Conservation (phyloP, 1,140 invertebrate genomes). For the Scaptomyza graminum region DNA sequence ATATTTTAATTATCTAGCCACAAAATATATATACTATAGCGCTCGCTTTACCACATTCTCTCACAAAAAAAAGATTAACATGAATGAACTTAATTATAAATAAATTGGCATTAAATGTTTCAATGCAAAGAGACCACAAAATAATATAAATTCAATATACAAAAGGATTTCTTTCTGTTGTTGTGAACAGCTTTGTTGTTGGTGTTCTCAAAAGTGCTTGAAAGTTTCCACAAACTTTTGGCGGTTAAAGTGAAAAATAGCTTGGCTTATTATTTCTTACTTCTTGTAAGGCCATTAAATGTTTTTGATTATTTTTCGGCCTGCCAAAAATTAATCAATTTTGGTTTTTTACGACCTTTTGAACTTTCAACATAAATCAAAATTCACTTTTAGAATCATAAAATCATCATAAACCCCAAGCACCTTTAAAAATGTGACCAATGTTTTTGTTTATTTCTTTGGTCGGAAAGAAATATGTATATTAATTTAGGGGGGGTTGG, state of each 20-base stretch:
- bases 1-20: too few species aligned
- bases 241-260: constrained; percentile 17
- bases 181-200: too few species aligned
- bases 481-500: too few species aligned
- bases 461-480: too few species aligned
- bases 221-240: too few species aligned
- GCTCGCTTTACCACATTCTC: too few species aligned
- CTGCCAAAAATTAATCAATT: constrained; percentile 63
- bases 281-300: constrained; percentile 27
- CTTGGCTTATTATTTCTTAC: constrained; percentile 7
- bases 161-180: too few species aligned
- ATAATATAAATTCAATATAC: too few species aligned
- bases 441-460: constrained; percentile 8
- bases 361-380: constrained; percentile 35
- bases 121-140: not conserved
- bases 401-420: constrained; percentile 41
- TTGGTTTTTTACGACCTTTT: constrained; percentile 36
- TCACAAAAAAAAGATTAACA: constrained; percentile 1
- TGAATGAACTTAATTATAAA: constrained; percentile 1
- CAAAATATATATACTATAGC: too few species aligned
- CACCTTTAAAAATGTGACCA: constrained; percentile 20
- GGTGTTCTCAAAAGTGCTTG: too few species aligned
- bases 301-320: constrained; percentile 33
- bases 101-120: not conserved
- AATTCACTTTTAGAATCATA: constrained; percentile 36